These are phyloP conservation scores for Ophraella communa DNA, from an alignment of 2,888 invertebrate species.

Conservation along the genomic window DNA sequence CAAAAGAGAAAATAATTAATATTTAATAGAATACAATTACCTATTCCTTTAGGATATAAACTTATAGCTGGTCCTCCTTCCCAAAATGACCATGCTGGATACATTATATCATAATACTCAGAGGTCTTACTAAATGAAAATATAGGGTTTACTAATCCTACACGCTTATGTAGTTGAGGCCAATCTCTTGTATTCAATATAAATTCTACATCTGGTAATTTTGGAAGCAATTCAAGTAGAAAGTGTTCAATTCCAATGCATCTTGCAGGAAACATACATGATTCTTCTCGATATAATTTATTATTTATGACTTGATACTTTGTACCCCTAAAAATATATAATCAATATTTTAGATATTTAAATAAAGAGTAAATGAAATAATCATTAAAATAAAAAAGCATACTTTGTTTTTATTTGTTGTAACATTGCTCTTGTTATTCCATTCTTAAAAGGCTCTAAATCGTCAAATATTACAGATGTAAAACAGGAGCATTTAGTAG, in stretches of 20 bases:
- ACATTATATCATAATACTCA: slow-evolving; percentile 89
- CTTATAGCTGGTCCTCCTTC: slow-evolving; percentile 97
- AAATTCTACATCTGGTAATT: slow-evolving; percentile 83
- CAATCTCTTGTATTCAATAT: slow-evolving; percentile 91
- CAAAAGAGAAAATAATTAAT: not conserved
- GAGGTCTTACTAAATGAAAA: slow-evolving; percentile 94
- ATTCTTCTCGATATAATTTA: slow-evolving; percentile 78
- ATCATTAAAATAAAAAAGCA: slow-evolving; percentile 21
- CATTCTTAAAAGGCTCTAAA: slow-evolving; percentile 71
- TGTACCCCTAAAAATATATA: slow-evolving; percentile 65
- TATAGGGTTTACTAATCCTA: slow-evolving; percentile 75
- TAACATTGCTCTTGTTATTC: slow-evolving; percentile 74
- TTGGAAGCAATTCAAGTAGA: slow-evolving; percentile 70
- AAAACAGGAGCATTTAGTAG: slow-evolving; percentile 70
- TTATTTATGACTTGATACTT: slow-evolving; percentile 85
- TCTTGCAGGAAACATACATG: slow-evolving; percentile 91
- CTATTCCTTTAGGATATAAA: slow-evolving; percentile 88
- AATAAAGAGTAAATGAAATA: not conserved
- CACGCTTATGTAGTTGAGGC: slow-evolving; percentile 79
- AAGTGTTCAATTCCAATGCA: slow-evolving; percentile 93
- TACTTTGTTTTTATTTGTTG: slow-evolving; percentile 63
- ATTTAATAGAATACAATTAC: slow-evolving; percentile 39
- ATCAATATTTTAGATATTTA: not conserved
- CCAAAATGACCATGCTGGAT: slow-evolving; percentile 98
- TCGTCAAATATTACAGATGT: slow-evolving; percentile 71